These are phyloP conservation scores for Heterohyrax brucei DNA, from an alignment of 2,797 vertebrate genomes.

Conservation along the genomic window DNA sequence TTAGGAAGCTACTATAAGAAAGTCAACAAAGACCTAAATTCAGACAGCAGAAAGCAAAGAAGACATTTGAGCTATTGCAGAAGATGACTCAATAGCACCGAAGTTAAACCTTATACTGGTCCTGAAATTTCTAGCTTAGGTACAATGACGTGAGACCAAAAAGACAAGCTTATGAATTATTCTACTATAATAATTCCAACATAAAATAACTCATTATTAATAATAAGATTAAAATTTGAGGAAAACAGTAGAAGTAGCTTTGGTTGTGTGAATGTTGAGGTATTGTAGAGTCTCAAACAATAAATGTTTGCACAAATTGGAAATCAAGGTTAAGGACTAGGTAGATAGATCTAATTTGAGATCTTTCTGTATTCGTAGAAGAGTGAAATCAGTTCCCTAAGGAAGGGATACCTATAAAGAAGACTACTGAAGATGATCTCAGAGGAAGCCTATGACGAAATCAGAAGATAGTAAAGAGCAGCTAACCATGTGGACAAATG, in stretches of 20 bases:
- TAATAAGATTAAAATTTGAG: constrained; percentile 12
- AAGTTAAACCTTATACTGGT: neutral
- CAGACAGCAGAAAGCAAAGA: neutral
- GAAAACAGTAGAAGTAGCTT: neutral
- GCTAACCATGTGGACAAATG: neutral
- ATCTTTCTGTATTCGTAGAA: neutral
- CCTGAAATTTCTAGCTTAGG: constrained; percentile 32
- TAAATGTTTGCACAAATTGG: neutral
- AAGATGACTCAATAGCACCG: neutral
- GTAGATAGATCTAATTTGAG: neutral
- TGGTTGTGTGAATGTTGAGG: neutral
- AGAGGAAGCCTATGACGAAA: neutral
- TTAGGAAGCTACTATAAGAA: constrained; percentile 8
- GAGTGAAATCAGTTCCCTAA: neutral
- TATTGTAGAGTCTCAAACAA: neutral
- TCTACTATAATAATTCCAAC: neutral
- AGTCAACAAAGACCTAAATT: constrained; percentile 32
- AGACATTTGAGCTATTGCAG: neutral
- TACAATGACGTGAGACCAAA: neutral
- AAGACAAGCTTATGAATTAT: constrained; percentile 26
- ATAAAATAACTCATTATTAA: neutral
- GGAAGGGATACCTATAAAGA: neutral
- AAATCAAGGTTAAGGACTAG: neutral
- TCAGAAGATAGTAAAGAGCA: neutral
- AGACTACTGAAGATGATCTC: neutral